Percentiles rank a stretch among this genome's conserved stretches.
phyloP scores from a whole-genome alignment of 2,113 vertebrate genomes.

The Nerophis ophidion region DNA sequence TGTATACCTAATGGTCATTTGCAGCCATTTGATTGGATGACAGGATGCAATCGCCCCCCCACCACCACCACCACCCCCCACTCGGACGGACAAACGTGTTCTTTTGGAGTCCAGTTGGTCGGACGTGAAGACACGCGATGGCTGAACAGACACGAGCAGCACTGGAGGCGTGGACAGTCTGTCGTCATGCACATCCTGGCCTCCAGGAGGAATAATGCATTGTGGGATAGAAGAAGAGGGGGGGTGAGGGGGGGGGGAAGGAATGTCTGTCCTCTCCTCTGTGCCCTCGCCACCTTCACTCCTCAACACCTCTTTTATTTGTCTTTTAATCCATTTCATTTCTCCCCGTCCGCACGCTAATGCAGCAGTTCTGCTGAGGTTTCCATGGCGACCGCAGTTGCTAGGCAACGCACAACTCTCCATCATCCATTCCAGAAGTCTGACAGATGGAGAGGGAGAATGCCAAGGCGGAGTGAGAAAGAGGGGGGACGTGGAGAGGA shows the following conservation, averaged over 20 bases:
- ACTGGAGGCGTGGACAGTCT: conserved; percentile 25
- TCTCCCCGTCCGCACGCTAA: conserved; percentile 43
- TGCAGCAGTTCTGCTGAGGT: conserved; percentile 58
- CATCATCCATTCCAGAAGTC: conserved; percentile 78
- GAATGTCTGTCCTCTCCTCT: neutral
- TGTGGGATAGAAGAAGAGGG: conserved; percentile 19
- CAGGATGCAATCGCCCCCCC: too few species aligned
- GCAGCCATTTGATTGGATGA: too few species aligned
- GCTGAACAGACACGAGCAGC: neutral
- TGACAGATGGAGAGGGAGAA: conserved; percentile 69
- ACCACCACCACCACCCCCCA: too few species aligned
- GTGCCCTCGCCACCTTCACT: neutral
- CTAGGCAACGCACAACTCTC: conserved; percentile 76
- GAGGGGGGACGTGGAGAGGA: conserved; percentile 5
- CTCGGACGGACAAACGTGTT: too few species aligned
- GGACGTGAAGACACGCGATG: conserved; percentile 11
- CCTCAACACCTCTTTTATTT: conserved; percentile 61
- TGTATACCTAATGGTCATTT: too few species aligned
- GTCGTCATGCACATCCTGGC: conserved; percentile 23
- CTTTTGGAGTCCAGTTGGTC: too few species aligned
- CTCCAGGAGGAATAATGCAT: conserved; percentile 21
- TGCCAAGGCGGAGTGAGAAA: conserved; percentile 38
- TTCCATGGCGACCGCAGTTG: conserved; percentile 72
- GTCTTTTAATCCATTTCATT: conserved; percentile 72
- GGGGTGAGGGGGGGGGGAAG: too few species aligned